Evolutionary conservation across 2,888 invertebrate species (phyloP).

Genomic region (Papilio demoleus): DNA sequence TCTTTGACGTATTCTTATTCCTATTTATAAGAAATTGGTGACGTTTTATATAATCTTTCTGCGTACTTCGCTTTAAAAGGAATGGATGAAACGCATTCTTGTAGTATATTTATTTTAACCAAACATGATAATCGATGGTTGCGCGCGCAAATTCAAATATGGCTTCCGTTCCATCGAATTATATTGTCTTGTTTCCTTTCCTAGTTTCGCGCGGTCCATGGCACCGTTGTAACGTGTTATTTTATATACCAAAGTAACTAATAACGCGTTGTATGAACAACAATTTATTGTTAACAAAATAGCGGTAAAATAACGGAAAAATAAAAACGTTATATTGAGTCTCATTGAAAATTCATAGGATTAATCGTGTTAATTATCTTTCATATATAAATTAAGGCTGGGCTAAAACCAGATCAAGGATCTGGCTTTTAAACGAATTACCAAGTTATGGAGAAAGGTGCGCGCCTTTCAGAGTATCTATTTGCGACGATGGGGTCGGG

Average conservation of each 20-base stretch:
- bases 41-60: slow-evolving; percentile 13
- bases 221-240: slow-evolving; percentile 17
- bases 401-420: slow-evolving; percentile 55
- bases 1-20: slow-evolving; percentile 27
- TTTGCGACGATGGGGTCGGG: slow-evolving; percentile 91
- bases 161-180: slow-evolving; percentile 57
- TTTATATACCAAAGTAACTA: background rate
- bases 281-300: no score
- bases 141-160: slow-evolving; percentile 72
- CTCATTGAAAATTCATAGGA: no score
- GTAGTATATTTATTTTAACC: slow-evolving; percentile 67
- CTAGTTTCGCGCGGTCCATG: slow-evolving; percentile 29
- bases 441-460: slow-evolving; percentile 85
- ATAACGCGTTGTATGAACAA: slow-evolving; percentile 16
- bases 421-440: slow-evolving; percentile 57
- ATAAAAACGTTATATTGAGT: no score
- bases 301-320: no score
- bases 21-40: slow-evolving; percentile 26
- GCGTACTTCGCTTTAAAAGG: slow-evolving; percentile 15
- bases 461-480: slow-evolving; percentile 90
- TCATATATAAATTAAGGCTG: slow-evolving; percentile 13
- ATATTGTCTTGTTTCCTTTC: background rate
- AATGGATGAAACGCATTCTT: slow-evolving; percentile 46
- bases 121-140: slow-evolving; percentile 74
- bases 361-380: no score